These are phyloP conservation scores for Elmis aenea DNA, from an alignment of 2,888 invertebrate species.

Conservation along the genomic window DNA sequence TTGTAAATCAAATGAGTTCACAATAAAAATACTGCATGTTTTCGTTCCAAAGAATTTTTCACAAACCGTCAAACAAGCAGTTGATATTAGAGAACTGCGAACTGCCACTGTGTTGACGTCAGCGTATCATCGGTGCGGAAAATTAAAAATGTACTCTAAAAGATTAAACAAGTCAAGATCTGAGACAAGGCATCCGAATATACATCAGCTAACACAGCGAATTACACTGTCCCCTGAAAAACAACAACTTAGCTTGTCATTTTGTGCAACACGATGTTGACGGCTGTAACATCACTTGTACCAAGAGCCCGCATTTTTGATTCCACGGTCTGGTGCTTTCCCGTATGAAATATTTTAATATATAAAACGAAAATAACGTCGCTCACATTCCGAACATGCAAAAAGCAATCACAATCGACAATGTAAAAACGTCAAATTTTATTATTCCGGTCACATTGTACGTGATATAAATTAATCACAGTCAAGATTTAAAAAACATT, in stretches of 20 bases:
- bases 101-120: conserved; percentile 17
- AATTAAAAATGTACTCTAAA: conserved; percentile 42
- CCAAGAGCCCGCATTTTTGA: conserved; percentile 22
- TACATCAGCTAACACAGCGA: conserved; percentile 22
- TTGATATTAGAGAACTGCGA: no score
- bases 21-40: no score
- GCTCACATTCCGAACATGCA: no score
- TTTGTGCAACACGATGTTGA: conserved; percentile 28
- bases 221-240: conserved; percentile 23
- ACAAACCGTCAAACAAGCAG: no score
- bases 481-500: conserved; percentile 14
- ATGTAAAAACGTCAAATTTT: no score
- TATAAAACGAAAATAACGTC: no score
- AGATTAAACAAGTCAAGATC: conserved; percentile 39
- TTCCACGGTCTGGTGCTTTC: conserved; percentile 22
- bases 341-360: conserved; percentile 10
- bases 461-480: conserved; percentile 15
- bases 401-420: no score
- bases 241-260: conserved; percentile 18
- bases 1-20: no score
- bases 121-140: conserved; percentile 33
- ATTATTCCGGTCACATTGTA: no score
- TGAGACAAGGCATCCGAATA: conserved; percentile 26
- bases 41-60: no score
- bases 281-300: conserved; percentile 30